phyloP scores from a whole-genome alignment of 2,113 vertebrate species.

The Caretta caretta region DNA sequence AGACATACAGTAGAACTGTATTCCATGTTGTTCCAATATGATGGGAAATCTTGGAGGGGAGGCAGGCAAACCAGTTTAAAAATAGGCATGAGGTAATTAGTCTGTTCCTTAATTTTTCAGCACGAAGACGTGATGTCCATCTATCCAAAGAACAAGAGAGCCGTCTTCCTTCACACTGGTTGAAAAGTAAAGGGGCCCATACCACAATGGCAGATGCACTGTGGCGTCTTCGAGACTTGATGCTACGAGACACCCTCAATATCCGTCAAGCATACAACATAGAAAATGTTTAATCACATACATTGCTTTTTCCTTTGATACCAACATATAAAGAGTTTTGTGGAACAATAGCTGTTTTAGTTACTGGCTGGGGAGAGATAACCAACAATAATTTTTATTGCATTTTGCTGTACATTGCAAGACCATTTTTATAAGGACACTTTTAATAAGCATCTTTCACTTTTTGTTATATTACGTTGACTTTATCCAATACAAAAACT shows the following conservation, averaged over 20 bases:
- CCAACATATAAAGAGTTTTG: slow-evolving; percentile 67
- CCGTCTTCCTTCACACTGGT: slow-evolving; percentile 95
- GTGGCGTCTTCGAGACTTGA: slow-evolving; percentile 97
- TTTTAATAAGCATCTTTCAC: slow-evolving; percentile 89
- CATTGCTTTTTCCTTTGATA: slow-evolving; percentile 74
- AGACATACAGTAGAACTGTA: not conserved
- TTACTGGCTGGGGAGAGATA: slow-evolving; percentile 79
- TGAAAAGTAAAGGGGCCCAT: slow-evolving; percentile 98
- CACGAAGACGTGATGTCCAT: slow-evolving; percentile 92
- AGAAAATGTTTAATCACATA: slow-evolving; percentile 84
- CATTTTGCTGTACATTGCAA: slow-evolving; percentile 88
- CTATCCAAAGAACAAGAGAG: slow-evolving; percentile 98
- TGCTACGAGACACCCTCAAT: slow-evolving; percentile 96
- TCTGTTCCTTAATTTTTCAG: slow-evolving; percentile 73
- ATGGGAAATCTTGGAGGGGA: not conserved
- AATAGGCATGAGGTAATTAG: not conserved
- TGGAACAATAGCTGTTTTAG: slow-evolving; percentile 81
- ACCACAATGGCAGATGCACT: slow-evolving; percentile 97
- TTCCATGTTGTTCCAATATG: not conserved
- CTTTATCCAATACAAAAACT: slow-evolving; percentile 84
- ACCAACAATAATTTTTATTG: slow-evolving; percentile 85
- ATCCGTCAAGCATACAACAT: slow-evolving; percentile 94
- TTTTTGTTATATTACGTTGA: slow-evolving; percentile 89
- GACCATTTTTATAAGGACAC: slow-evolving; percentile 88
- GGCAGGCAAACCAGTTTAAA: not conserved